Evolutionary conservation across 2,113 vertebrate species (phyloP).

Genomic region (Chloropsis hardwickii): DNA sequence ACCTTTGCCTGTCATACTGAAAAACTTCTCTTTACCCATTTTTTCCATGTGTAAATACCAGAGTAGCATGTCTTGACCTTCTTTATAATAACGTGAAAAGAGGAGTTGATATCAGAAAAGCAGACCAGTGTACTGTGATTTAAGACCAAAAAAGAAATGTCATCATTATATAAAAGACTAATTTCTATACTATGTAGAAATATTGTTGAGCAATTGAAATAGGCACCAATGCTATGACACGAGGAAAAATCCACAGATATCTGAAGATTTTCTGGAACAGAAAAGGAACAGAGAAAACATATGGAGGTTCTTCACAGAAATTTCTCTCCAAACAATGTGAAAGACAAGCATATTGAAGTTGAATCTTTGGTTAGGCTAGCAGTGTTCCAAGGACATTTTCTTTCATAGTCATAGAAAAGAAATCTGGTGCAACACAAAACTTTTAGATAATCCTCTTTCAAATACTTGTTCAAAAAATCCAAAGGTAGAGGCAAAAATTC

Average conservation of each 20-base stretch:
- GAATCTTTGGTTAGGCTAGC: background rate
- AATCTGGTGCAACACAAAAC: background rate
- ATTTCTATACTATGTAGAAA: background rate
- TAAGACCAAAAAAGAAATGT: background rate
- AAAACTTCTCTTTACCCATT: background rate
- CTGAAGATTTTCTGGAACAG: background rate
- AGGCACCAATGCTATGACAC: background rate
- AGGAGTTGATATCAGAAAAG: background rate
- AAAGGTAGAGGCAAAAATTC: background rate
- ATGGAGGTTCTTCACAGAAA: background rate
- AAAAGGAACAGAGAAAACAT: background rate
- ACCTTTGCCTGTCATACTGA: background rate
- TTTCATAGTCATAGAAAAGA: background rate
- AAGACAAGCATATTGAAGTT: background rate
- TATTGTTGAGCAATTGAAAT: background rate
- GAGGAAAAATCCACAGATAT: background rate
- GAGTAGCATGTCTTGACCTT: background rate
- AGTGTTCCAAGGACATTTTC: background rate
- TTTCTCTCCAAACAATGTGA: background rate
- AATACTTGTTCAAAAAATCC: background rate
- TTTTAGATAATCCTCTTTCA: background rate
- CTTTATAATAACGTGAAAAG: background rate
- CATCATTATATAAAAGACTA: background rate
- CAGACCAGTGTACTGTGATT: background rate
- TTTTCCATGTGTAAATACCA: background rate